Base-by-base conservation (phyloP, 1,140 invertebrate species). In the Lasioglossum baleicum region DNA sequence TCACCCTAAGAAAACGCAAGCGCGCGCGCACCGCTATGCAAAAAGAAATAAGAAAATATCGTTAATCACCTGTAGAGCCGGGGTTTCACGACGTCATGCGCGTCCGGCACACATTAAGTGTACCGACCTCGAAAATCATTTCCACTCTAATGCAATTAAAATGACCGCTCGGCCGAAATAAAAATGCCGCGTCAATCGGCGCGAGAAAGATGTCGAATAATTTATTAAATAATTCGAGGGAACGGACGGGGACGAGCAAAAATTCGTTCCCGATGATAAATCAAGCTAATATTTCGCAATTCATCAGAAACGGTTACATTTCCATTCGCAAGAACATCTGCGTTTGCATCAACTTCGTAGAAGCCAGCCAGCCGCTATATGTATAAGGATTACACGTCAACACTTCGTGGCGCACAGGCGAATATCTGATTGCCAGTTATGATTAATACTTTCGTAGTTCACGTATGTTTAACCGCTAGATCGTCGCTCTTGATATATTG, bases 401-500 rank as follows among this genome's bases (percentile, higher is more conserved):
- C 77, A 66, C 71, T 75, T 61, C 20, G 35, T 4, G 72, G 15
- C n/a, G 26, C 22, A 17, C 40, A 56, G 13, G 31, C 26, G 53
- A 63, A 51, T 61, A 80, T 80, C 64, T 61, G 63, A 79, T 72
- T 63, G 44, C 53, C 26, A n/a, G 31, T 61, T 68, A 63, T 74
- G 78, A 74, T 80, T 74, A 80, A 75, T 80, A 80, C 42, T 51
- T 75, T 75, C 64, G 26, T 68, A 51, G 71, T 80, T 74, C 61
- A 44, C 51, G 63, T 68, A 67, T 48, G 78, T 66, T 75, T 80
- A 22, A 67, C 56, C 64, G 15, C 31, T 44, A 74, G 63, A 80
- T 80, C 26, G 72, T 75, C 72, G 71, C 72, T n/a, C 71, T 63
- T 80, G 78, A 80, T 80, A 74, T 67, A 75, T 67, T 66, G 66